Evolutionary conservation across 2,888 invertebrate genomes (phyloP).

Genomic region (Brachylomia viminalis): DNA sequence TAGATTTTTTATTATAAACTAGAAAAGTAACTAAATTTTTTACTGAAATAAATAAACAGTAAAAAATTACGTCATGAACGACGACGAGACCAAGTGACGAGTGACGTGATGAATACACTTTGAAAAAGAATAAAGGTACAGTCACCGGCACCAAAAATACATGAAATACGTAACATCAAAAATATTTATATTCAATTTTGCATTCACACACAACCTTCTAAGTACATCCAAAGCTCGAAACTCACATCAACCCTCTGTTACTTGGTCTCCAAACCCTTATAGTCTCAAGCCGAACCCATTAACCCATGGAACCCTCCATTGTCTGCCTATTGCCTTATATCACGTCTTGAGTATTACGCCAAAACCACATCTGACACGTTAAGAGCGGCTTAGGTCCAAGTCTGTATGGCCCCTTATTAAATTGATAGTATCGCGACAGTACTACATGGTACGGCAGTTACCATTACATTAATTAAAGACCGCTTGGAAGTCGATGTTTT

Average conservation of each 20-base stretch:
- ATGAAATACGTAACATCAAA: not conserved
- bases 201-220: constrained; percentile 2
- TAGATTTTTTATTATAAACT: not conserved
- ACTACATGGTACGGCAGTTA: constrained; percentile 56
- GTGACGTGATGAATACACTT: no score
- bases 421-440: constrained; percentile 73
- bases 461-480: constrained; percentile 76
- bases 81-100: no score
- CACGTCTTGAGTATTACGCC: constrained; percentile 66
- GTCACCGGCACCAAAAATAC: not conserved
- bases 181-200: not conserved
- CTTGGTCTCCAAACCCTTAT: constrained; percentile 21
- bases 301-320: constrained; percentile 57
- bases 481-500: constrained; percentile 19
- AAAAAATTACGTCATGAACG: no score
- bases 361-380: constrained; percentile 65
- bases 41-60: no score
- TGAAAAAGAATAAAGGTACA: not conserved
- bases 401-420: constrained; percentile 65
- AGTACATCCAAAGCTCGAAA: constrained; percentile 6
- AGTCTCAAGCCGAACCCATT: constrained; percentile 59
- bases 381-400: constrained; percentile 66
- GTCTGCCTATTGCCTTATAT: constrained; percentile 67
- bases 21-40: not conserved
- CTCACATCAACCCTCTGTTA: constrained; percentile 44